Evolutionary conservation across 2,797 vertebrate species (phyloP).

Genomic region (Rhincodon typus): DNA sequence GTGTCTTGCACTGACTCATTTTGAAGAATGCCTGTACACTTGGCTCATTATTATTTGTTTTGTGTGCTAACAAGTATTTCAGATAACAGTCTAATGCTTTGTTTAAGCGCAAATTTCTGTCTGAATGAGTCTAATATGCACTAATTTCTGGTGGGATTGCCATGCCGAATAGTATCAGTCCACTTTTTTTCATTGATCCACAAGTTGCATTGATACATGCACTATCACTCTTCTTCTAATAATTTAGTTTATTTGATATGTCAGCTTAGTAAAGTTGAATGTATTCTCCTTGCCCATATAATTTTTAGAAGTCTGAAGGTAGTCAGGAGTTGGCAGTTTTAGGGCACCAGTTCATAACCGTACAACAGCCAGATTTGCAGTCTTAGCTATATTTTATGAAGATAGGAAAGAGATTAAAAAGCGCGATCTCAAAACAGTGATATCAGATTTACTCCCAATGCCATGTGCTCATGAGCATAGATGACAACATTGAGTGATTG

Average conservation of each 20-base stretch:
- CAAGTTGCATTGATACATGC: not conserved
- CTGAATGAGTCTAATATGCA: not conserved
- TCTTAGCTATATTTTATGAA: not conserved
- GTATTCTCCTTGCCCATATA: not conserved
- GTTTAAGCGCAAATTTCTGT: not conserved
- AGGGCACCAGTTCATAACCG: not conserved
- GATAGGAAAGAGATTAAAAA: too few species aligned
- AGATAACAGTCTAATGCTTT: not conserved
- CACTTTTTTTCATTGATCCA: not conserved
- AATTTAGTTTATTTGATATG: not conserved
- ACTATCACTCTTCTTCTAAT: too few species aligned
- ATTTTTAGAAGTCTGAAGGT: not conserved
- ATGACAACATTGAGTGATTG: too few species aligned
- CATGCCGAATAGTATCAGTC: not conserved
- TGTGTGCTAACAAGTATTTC: not conserved
- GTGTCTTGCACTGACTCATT: conserved; percentile 9
- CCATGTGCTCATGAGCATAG: too few species aligned
- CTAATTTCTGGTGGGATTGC: not conserved
- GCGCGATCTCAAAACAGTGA: too few species aligned
- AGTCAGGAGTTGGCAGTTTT: not conserved
- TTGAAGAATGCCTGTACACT: not conserved
- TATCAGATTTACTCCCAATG: too few species aligned
- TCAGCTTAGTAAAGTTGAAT: not conserved
- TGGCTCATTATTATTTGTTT: not conserved
- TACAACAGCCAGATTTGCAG: not conserved